These are phyloP conservation scores for Heliothis virescens DNA, from an alignment of 1,140 invertebrate genomes.

Conservation along the genomic window DNA sequence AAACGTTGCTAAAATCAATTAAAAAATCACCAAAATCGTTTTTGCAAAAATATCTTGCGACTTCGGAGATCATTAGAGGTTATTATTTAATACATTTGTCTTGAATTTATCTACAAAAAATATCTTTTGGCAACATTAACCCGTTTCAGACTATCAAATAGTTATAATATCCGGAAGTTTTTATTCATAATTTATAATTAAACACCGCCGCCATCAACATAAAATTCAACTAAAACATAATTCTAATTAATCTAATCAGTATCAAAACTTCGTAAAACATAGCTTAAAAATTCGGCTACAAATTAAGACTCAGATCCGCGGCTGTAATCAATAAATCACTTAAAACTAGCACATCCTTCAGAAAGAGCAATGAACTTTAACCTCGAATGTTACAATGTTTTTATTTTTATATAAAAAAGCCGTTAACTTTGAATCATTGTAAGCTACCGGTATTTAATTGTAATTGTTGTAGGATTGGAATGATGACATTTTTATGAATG, in stretches of 20 bases:
- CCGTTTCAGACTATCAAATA: no score
- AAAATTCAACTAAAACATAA: background rate
- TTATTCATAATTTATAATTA: no score
- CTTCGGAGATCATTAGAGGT: no score
- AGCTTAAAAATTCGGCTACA: no score
- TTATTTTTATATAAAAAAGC: slow-evolving; percentile 10
- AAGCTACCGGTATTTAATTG: slow-evolving; percentile 36
- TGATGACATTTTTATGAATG: slow-evolving; percentile 36
- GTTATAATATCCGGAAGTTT: no score
- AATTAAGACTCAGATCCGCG: background rate
- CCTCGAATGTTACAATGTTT: slow-evolving; percentile 17
- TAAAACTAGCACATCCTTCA: slow-evolving; percentile 33
- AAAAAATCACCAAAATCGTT: no score
- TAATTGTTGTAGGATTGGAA: slow-evolving; percentile 6
- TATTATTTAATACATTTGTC: no score
- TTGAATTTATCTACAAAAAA: no score
- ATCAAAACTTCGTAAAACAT: background rate
- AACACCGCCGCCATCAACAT: background rate
- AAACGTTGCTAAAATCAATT: no score
- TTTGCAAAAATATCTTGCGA: no score
- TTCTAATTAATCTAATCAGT: background rate
- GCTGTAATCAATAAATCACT: slow-evolving; percentile 5
- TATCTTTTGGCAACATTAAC: no score
- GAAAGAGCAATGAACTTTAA: slow-evolving; percentile 10
- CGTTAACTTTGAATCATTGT: slow-evolving; percentile 37